Conservation (phyloP, 2,888 invertebrate genomes). For the Orchesella flavescens region DNA sequence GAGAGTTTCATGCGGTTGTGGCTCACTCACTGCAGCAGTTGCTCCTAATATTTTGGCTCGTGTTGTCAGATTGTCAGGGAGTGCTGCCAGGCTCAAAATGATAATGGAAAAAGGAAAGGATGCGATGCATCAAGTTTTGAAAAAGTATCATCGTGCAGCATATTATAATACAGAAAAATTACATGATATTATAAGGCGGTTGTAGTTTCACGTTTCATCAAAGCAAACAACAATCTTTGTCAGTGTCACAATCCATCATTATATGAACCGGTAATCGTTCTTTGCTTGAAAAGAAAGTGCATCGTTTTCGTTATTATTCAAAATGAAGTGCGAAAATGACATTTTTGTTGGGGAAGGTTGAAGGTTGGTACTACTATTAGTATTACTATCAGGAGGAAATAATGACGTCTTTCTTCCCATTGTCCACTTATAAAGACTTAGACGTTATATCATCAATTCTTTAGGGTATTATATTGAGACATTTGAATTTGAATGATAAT, state of each 20-base stretch:
- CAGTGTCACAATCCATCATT: not conserved
- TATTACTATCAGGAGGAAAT: too few relatives aligned
- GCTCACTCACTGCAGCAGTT: slow-evolving; percentile 3
- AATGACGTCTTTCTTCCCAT: too few relatives aligned
- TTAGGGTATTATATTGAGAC: not conserved
- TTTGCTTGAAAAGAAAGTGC: not conserved
- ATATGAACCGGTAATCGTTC: not conserved
- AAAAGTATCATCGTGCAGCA: not conserved
- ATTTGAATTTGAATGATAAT: not conserved
- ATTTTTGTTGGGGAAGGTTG: slow-evolving; percentile 2
- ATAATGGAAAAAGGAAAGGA: slow-evolving; percentile 30
- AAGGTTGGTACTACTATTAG: too few relatives aligned
- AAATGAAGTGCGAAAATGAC: slow-evolving; percentile 39
- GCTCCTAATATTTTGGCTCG: slow-evolving; percentile 48
- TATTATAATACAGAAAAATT: not conserved
- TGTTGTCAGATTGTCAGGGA: slow-evolving; percentile 43
- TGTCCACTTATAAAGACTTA: too few relatives aligned
- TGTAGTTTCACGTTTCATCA: too few relatives aligned
- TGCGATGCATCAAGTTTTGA: slow-evolving; percentile 30
- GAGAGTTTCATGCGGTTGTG: not conserved
- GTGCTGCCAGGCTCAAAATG: slow-evolving; percentile 38
- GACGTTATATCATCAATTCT: not conserved
- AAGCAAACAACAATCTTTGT: not conserved
- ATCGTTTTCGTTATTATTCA: slow-evolving; percentile 4
- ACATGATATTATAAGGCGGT: not conserved